Evolutionary conservation across 2,888 invertebrate species (phyloP).

Genomic region (Panorpa germanica): DNA sequence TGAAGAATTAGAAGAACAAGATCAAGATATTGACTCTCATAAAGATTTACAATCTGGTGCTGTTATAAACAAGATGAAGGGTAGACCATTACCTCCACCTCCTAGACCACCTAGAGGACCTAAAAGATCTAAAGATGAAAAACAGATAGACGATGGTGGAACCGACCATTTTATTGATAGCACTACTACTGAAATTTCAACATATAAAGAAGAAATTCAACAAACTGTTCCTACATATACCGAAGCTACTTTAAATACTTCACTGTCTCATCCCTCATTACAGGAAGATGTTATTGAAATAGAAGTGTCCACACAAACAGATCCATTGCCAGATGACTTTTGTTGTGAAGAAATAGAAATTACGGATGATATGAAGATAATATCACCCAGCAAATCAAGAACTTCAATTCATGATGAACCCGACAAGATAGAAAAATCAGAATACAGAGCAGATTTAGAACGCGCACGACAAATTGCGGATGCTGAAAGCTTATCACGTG

Average conservation of each 20-base stretch:
- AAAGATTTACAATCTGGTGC: conserved; percentile 54
- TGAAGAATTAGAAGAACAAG: conserved; percentile 32
- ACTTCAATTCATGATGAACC: no score
- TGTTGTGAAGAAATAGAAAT: conserved; percentile 36
- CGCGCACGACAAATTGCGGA: conserved; percentile 22
- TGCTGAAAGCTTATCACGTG: conserved; percentile 30
- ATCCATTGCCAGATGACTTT: conserved; percentile 63
- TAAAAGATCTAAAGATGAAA: conserved; percentile 23
- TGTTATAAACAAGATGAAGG: conserved; percentile 65
- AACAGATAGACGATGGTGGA: conserved; percentile 16
- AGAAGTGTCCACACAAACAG: conserved; percentile 69
- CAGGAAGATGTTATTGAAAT: conserved; percentile 34
- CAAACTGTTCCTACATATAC: not conserved
- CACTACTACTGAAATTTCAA: conserved; percentile 13
- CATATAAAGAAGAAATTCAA: conserved; percentile 14
- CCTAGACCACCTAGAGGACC: conserved; percentile 61
- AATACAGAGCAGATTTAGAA: conserved; percentile 17
- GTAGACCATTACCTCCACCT: conserved; percentile 69
- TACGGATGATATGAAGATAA: conserved; percentile 22
- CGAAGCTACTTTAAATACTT: not conserved
- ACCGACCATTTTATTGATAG: conserved; percentile 12
- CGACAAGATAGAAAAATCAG: conserved; percentile 21
- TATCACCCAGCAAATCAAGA: conserved; percentile 15
- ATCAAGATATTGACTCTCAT: conserved; percentile 19
- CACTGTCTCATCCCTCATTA: conserved; percentile 10